phyloP scores from a whole-genome alignment of 2,797 vertebrate genomes.

The Neoniphon sammara region DNA sequence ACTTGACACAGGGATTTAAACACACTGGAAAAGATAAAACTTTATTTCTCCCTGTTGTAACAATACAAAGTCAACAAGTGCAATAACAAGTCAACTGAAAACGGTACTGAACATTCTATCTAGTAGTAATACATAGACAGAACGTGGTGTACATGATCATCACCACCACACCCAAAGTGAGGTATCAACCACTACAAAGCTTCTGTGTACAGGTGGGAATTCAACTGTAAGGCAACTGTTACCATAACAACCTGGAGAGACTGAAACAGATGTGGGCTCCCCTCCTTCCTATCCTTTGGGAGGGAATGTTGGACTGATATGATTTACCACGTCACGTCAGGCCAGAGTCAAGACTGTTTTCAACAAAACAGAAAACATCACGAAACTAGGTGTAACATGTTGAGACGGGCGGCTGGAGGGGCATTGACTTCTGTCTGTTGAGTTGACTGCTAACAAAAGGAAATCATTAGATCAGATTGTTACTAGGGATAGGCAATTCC shows the following conservation, averaged over 20 bases:
- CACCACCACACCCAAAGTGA: constrained; percentile 76
- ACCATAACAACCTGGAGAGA: constrained; percentile 79
- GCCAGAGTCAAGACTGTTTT: constrained; percentile 71
- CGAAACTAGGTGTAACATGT: constrained; percentile 66
- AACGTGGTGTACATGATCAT: constrained; percentile 70
- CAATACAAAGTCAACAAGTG: constrained; percentile 87
- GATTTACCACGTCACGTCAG: constrained; percentile 74
- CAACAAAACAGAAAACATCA: constrained; percentile 75
- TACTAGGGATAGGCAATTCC: too few species aligned
- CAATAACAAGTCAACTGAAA: constrained; percentile 82
- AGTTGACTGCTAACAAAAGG: neutral
- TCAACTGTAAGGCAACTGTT: constrained; percentile 86
- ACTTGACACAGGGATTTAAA: constrained; percentile 75
- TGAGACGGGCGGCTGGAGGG: constrained; percentile 33
- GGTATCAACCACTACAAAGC: constrained; percentile 81
- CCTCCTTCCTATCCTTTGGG: constrained; percentile 41
- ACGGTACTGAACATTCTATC: constrained; percentile 78
- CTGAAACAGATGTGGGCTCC: constrained; percentile 65
- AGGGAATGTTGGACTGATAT: constrained; percentile 64
- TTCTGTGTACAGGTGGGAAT: constrained; percentile 78
- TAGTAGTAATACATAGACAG: constrained; percentile 81
- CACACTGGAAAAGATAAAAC: constrained; percentile 85
- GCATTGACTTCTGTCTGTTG: constrained; percentile 19
- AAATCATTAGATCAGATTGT: too few species aligned
- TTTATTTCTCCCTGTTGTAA: constrained; percentile 85